phyloP scores from a whole-genome alignment of 2,888 invertebrate species.

The Nemapogon koenigi region DNA sequence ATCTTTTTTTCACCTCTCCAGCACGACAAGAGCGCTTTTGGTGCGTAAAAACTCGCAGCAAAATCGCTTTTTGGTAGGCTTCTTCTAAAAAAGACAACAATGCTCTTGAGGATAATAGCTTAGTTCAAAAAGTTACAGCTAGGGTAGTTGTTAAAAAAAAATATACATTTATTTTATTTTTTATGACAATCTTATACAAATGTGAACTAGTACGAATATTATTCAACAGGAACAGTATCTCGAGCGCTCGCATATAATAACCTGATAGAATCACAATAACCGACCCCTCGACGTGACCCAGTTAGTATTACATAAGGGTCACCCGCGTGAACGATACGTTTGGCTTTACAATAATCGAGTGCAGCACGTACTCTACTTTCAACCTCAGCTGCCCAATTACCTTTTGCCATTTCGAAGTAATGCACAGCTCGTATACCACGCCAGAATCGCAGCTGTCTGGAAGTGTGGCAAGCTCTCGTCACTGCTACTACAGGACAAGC shows the following conservation, averaged over 20 bases:
- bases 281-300: constrained; percentile 44
- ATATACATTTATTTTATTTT: background rate
- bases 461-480: constrained; percentile 70
- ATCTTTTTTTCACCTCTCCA: too few species aligned
- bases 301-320: constrained; percentile 47
- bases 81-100: too few species aligned
- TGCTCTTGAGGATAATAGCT: too few species aligned
- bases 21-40: too few species aligned
- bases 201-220: background rate
- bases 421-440: constrained; percentile 58
- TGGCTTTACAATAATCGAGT: constrained; percentile 52
- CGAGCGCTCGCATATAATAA: constrained; percentile 46
- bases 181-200: background rate
- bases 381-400: constrained; percentile 38
- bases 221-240: constrained; percentile 26
- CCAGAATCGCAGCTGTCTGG: constrained; percentile 66
- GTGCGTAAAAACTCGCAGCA: too few species aligned
- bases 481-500: constrained; percentile 79
- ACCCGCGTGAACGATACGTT: constrained; percentile 40
- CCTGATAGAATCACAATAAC: constrained; percentile 46
- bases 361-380: constrained; percentile 42
- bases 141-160: background rate
- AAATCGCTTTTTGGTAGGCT: too few species aligned
- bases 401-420: constrained; percentile 44
- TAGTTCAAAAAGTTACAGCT: background rate